Base-by-base conservation (phyloP, 1,140 invertebrate genomes). In the Dryas iulia region DNA sequence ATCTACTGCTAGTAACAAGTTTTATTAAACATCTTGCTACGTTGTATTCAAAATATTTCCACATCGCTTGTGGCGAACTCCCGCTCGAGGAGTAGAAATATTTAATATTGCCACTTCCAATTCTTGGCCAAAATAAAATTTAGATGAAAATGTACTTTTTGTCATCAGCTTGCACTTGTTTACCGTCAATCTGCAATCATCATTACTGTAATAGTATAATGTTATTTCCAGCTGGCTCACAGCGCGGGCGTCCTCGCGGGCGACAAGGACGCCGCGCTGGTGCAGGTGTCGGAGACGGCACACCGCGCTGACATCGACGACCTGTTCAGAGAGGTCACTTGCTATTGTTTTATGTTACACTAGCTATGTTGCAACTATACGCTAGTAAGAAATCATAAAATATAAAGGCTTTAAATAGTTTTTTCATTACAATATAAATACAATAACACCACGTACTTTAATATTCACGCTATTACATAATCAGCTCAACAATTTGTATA, bases 281-380 rank as follows among this genome's bases (percentile, higher is more conserved):
- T 64, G 47, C 12, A 31, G 58, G 66, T 58, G 57, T 12, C 33
- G 54, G 35, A 62, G 14, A 57, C 66, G 28, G 53, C 23, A 7
- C 6, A 2, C 28, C n/a, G 23, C 53, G 52, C 39, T 24, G 72
- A 81, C 62, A 75, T 82, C 67, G 72, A 73, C 14, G 72, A 65
- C 8, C 75, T 81, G 25, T 73, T 83, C 58, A 68, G 65, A 10
- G 83, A 85, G 78, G 81, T 85, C 11, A 63, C 71, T 26, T 35
- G 10, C 23, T 1, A 52, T 61, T 52, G 59, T 61, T 52, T 21
- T 35, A 25, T 31, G 10, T 30, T 28, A 35, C 33, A 35, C 33
- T 0, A 35, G 33, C 33, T 14, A 28, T 35, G 33, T 18, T 8
- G 39, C 18, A 47, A 47, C 8, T 18, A 8, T 18, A 47, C 18